phyloP scores from a whole-genome alignment of 2,888 invertebrate genomes.

The Pseudanteris insignis region DNA sequence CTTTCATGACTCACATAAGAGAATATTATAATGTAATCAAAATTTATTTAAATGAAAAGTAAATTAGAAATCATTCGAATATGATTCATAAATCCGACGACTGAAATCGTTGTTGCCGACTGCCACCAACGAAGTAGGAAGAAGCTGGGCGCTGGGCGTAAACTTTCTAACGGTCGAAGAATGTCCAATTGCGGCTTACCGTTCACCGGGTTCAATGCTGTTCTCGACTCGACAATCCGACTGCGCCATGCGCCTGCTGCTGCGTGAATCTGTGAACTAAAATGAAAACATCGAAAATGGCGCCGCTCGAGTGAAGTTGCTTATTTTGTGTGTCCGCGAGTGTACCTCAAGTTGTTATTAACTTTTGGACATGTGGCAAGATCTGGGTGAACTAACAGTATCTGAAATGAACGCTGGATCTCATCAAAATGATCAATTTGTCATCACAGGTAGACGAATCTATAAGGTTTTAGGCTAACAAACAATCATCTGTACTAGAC shows the following conservation, averaged over 20 bases:
- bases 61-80: too few relatives aligned
- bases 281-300: slow-evolving; percentile 57
- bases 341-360: slow-evolving; percentile 49
- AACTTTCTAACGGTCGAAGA: slow-evolving; percentile 14
- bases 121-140: slow-evolving; percentile 7
- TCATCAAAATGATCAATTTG: slow-evolving; percentile 63
- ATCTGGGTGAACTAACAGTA: slow-evolving; percentile 59
- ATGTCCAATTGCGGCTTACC: background rate
- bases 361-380: slow-evolving; percentile 62
- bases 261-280: slow-evolving; percentile 20
- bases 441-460: slow-evolving; percentile 59
- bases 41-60: too few relatives aligned
- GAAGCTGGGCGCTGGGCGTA: background rate
- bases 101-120: slow-evolving; percentile 16
- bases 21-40: too few relatives aligned
- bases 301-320: slow-evolving; percentile 59
- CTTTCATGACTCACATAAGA: too few relatives aligned
- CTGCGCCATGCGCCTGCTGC: slow-evolving; percentile 19
- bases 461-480: too few relatives aligned
- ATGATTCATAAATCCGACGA: too few relatives aligned
- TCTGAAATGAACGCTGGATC: slow-evolving; percentile 59
- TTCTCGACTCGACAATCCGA: slow-evolving; percentile 12
- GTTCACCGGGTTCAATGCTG: slow-evolving; percentile 1
- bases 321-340: slow-evolving; percentile 48
- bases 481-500: slow-evolving; percentile 24